Evolutionary conservation across 1,140 invertebrate species (phyloP).

Genomic region (Drosophila mojavensis): DNA sequence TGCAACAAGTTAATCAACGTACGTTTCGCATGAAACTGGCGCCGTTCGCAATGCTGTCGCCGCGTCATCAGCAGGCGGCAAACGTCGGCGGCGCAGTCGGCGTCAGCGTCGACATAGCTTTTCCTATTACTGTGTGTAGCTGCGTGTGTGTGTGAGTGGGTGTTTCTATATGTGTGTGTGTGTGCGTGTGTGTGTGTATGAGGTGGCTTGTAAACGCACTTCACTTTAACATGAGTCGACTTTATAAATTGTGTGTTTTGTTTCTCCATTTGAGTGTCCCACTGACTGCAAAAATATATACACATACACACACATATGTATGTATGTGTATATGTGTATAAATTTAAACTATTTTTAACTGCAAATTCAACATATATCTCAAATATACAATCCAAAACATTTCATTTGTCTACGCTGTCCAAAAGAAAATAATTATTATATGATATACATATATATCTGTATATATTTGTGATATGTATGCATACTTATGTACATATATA

Average conservation of each 20-base stretch:
- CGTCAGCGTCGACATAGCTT: slow-evolving; percentile 27
- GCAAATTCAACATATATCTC: slow-evolving; percentile 44
- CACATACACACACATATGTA: slow-evolving; percentile 21
- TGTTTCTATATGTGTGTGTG: background rate
- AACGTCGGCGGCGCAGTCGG: slow-evolving; percentile 39
- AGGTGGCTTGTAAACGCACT: slow-evolving; percentile 43
- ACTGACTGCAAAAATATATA: slow-evolving; percentile 31
- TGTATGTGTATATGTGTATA: slow-evolving; percentile 21
- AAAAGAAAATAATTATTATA: slow-evolving; percentile 15
- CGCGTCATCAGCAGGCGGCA: slow-evolving; percentile 54
- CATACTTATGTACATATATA: background rate
- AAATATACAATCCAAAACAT: slow-evolving; percentile 27
- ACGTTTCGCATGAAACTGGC: slow-evolving; percentile 78
- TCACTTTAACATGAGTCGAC: slow-evolving; percentile 51
- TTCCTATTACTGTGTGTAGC: slow-evolving; percentile 10
- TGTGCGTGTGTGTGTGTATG: slow-evolving; percentile 1
- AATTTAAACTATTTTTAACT: slow-evolving; percentile 72
- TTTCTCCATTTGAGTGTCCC: slow-evolving; percentile 66
- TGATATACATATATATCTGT: background rate
- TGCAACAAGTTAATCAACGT: slow-evolving; percentile 82
- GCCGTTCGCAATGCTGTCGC: slow-evolving; percentile 52
- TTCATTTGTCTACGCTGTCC: slow-evolving; percentile 37
- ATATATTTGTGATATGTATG: background rate
- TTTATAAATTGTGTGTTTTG: slow-evolving; percentile 73
- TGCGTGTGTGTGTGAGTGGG: slow-evolving; percentile 5